Percentiles rank a stretch among this genome's conserved stretches.
phyloP scores from a whole-genome alignment of 2,113 vertebrate species.

The Lophotis ruficrista region DNA sequence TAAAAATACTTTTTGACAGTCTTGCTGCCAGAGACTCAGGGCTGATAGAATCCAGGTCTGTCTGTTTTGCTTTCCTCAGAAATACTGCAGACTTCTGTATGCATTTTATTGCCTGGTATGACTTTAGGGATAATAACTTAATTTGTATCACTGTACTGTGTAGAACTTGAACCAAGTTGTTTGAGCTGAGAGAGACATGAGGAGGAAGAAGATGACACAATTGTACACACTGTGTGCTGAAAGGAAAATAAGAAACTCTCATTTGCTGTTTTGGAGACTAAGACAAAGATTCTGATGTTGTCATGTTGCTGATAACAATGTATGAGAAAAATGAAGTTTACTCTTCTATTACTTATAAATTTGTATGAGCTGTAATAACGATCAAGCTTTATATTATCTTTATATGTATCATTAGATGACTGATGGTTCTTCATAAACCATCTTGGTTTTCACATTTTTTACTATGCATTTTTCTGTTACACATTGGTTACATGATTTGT shows the following conservation, averaged over 20 bases:
- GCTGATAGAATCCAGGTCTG: not conserved
- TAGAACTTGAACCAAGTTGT: not conserved
- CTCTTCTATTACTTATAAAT: not conserved
- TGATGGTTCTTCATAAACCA: not conserved
- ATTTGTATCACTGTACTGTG: not conserved
- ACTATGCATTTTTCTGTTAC: not conserved
- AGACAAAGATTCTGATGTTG: not conserved
- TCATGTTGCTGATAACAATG: not conserved
- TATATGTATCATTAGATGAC: not conserved
- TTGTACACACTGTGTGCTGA: not conserved
- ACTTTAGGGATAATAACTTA: not conserved
- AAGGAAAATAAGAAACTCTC: not conserved
- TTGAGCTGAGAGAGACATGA: not conserved
- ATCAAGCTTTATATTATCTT: not conserved
- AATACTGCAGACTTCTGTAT: not conserved
- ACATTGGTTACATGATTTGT: not conserved
- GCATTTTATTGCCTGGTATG: not conserved
- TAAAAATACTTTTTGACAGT: not conserved
- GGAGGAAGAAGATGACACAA: not conserved
- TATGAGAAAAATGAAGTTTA: not conserved
- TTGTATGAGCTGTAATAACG: not conserved
- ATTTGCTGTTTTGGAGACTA: not conserved
- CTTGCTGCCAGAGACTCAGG: not conserved
- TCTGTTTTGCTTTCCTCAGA: not conserved
- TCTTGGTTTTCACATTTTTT: not conserved